Evolutionary conservation across 1,140 invertebrate species (phyloP).

Genomic region (Alviniconcha marisindica): DNA sequence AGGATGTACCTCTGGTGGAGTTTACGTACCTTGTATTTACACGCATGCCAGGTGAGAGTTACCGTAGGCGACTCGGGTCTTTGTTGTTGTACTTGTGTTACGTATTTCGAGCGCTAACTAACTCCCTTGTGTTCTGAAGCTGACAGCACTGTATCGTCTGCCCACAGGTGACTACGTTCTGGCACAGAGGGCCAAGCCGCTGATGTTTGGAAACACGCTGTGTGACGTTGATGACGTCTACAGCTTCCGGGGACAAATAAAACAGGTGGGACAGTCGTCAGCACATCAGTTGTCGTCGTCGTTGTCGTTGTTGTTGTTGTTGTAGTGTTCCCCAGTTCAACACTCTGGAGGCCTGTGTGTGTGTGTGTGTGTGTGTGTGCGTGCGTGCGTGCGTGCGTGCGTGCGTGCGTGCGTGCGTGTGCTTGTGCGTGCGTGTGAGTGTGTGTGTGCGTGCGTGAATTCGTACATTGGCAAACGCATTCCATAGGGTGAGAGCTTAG

Average conservation of each 20-base stretch:
- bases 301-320: not conserved
- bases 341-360: not conserved
- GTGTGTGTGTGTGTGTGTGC: not conserved
- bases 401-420: slow-evolving; percentile 6
- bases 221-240: slow-evolving; percentile 38
- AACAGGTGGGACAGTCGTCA: slow-evolving; percentile 15
- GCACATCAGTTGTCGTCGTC: not conserved
- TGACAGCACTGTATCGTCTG: no score
- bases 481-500: no score
- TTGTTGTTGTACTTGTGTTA: no score
- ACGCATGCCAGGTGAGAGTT: no score
- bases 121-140: no score
- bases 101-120: no score
- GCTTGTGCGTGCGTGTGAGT: not conserved
- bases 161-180: slow-evolving; percentile 36
- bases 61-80: no score
- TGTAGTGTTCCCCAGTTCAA: no score
- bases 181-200: slow-evolving; percentile 18
- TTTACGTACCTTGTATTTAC: no score
- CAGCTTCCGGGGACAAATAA: slow-evolving; percentile 25
- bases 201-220: slow-evolving; percentile 35
- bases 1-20: no score
- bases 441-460: no score
- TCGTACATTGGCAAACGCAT: no score
- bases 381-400: slow-evolving; percentile 5